Conservation (phyloP, 2,113 vertebrate species). For the Lophochroa leadbeateri region DNA sequence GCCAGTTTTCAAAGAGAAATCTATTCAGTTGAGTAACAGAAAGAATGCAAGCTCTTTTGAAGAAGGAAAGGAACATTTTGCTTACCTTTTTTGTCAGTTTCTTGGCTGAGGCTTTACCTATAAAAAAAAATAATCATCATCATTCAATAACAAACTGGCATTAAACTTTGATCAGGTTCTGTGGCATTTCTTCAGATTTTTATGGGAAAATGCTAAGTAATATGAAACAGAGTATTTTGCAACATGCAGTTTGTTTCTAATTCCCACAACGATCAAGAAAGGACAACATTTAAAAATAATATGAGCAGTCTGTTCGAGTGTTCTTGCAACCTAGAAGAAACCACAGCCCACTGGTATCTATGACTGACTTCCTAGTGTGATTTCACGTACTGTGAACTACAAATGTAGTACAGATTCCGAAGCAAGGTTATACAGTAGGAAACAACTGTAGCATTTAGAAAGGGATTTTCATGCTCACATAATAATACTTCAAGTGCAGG, state of each 20-base stretch:
- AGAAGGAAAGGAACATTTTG: background rate
- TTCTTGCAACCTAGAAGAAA: background rate
- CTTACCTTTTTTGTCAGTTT: constrained; percentile 80
- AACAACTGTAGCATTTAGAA: background rate
- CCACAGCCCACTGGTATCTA: background rate
- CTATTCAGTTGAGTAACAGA: constrained; percentile 23
- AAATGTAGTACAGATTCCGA: background rate
- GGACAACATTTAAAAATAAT: constrained; percentile 17
- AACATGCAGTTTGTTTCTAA: constrained; percentile 44
- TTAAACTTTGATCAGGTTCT: constrained; percentile 63
- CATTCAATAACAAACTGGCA: constrained; percentile 53
- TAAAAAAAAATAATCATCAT: constrained; percentile 33
- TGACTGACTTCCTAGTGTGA: background rate
- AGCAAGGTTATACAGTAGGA: background rate
- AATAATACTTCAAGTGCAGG: background rate
- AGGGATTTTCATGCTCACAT: background rate
- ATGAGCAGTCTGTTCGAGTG: constrained; percentile 20
- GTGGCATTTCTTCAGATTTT: constrained; percentile 55
- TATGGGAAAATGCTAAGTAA: constrained; percentile 49
- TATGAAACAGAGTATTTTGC: constrained; percentile 59
- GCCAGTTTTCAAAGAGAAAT: constrained; percentile 32
- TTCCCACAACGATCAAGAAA: constrained; percentile 19
- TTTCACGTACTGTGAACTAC: background rate
- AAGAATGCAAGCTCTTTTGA: constrained; percentile 51
- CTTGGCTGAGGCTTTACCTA: constrained; percentile 78